Evolutionary conservation across 2,888 invertebrate species (phyloP), one percentile per base, ranked within the genome.

Genomic region (Drosophila mulleri): DNA sequence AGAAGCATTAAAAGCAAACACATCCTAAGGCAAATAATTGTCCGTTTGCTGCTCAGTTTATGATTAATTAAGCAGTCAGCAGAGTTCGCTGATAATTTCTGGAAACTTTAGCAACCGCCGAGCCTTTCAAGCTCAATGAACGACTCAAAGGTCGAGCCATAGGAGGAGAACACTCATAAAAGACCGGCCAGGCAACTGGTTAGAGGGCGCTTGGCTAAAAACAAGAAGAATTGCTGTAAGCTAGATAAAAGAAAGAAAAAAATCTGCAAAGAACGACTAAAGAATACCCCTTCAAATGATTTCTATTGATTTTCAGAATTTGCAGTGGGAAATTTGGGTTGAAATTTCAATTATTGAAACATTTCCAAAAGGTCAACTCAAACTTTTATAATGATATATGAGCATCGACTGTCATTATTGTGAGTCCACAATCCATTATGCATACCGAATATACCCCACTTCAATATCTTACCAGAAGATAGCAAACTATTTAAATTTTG

Each of bases 41-140:
- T 39, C 39, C 4, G 52, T 56, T 59, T 65, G 62, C 32, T 35
- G 14, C n/a, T 7, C 29, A 44, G 44, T 50, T 52, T 48, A 65
- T 78, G 35, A 60, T 60, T 57, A 66, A 76, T 78, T 65, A 47
- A 48, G 14, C 56, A 32, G 35, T 35, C 35, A 39, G 57, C 47
- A 72, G 54, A 77, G 67, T 29, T 63, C 57, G 29, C 39, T 29
- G 23, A 44, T 42, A 60, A 45, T 23, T 41, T 41, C 18, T 39
- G 41, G 41, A 41, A 26, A 2, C 18, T 39, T 59, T 3, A n/a
- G 41, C 65, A 41, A 42, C 45, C 29, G 35, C 29, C 32, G 42
- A 58, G 58, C 67, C 73, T 62, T 47, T 50, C 3, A 42, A 66
- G 69, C 73, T 73, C 69, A 78, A 78, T 16, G 63, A 52, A 59